Evolutionary conservation across 2,113 vertebrate genomes (phyloP).

Genomic region (Sceloporus undulatus): DNA sequence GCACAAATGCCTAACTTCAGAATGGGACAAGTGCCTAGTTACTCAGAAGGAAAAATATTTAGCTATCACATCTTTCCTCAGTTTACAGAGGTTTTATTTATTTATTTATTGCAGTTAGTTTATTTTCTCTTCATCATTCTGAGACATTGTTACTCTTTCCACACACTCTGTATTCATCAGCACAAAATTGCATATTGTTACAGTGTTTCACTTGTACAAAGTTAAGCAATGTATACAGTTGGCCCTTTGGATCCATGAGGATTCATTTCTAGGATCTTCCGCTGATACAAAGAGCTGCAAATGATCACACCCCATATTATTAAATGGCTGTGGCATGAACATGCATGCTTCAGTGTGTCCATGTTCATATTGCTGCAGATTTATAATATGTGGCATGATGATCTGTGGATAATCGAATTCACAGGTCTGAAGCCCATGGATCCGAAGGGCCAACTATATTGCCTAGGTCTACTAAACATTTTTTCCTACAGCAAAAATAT

Average conservation of each 20-base stretch:
- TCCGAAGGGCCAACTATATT: not conserved
- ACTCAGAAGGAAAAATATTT: slow-evolving; percentile 45
- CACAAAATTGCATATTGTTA: not conserved
- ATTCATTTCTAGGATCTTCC: no score
- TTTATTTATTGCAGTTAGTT: not conserved
- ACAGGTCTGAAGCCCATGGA: no score
- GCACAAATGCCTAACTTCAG: slow-evolving; percentile 40
- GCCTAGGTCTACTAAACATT: slow-evolving; percentile 7
- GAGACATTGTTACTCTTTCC: not conserved
- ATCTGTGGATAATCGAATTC: no score
- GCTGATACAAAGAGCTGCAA: no score
- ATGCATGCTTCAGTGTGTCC: no score
- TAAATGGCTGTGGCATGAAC: no score
- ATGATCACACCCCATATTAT: no score
- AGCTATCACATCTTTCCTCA: slow-evolving; percentile 23
- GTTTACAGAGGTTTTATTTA: slow-evolving; percentile 12
- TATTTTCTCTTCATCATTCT: slow-evolving; percentile 15
- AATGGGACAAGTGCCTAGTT: slow-evolving; percentile 53
- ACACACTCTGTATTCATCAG: slow-evolving; percentile 3
- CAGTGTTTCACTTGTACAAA: not conserved
- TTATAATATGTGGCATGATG: no score
- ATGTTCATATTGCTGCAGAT: no score
- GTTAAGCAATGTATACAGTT: not conserved
- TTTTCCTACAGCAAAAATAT: slow-evolving; percentile 32
- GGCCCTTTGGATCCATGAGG: no score